Base-by-base conservation (phyloP, 2,113 vertebrate species). In the Corythaixoides concolor region DNA sequence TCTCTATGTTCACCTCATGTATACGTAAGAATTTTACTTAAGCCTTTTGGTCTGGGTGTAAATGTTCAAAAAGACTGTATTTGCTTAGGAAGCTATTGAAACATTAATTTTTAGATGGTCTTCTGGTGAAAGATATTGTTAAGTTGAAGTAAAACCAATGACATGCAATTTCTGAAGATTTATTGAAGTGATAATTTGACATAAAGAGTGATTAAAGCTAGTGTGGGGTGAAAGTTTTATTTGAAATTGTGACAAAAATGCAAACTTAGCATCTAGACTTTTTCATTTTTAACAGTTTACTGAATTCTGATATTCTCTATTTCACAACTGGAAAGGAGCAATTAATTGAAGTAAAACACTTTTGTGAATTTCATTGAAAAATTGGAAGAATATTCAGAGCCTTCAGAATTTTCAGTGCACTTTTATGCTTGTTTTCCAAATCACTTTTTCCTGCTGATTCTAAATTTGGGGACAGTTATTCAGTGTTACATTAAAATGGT, bases 1-100 rank as follows among this genome's bases (percentile, higher is more conserved):
- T 80, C 78, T 74, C 60, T 75, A 5, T 95, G 83, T 79, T 95
- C 47, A 92, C 14, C 22, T 91, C 69, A 66, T 81, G 85, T 85
- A 24, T 95, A 75, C 3, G 5, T 88, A 81, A 84, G 22, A 83
- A 69, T 97, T 90, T 80, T 78, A 26, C 89, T 90, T 60, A 75
- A 93, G 84, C 80, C 84, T 89, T 92, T 95, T 93, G 93, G 66
- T 90, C 75, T 88, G 88, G 33, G 63, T 95, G 63, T 96, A 96
- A 94, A 89, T 95, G 68, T 97, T 97, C 88, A 91, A 93, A 96
- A 94, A 53, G 56, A 43, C n/a, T 85, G 50, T 75, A 56, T 94
- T 97, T 97, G 96, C 81, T 47, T 90, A 88, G 80, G 88, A 95
- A 95, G 37, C 63, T 92, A 50, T 88, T 88, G 26, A 49, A 96